These are phyloP conservation scores for Hirtodrosophila histrioides DNA, from an alignment of 2,888 invertebrate genomes.

Conservation along the genomic window DNA sequence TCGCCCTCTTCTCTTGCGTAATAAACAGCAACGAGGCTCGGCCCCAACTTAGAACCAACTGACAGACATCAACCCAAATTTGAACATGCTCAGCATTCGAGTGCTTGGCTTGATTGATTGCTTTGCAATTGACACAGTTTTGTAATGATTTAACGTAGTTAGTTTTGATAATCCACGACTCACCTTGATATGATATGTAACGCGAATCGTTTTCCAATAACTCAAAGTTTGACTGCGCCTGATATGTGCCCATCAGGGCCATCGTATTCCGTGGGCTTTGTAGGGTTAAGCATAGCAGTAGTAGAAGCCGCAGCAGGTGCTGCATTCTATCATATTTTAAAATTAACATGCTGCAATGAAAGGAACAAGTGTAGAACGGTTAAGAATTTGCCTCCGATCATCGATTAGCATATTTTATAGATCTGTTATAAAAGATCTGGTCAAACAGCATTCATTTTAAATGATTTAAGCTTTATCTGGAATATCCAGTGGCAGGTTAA, in stretches of 20 bases:
- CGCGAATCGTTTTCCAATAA: slow-evolving; percentile 83
- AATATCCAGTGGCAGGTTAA: slow-evolving; percentile 13
- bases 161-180: slow-evolving; percentile 64
- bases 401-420: slow-evolving; percentile 27
- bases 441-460: background rate
- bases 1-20: slow-evolving; percentile 40
- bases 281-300: slow-evolving; percentile 49
- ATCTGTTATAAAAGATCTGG: background rate
- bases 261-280: slow-evolving; percentile 17
- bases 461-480: slow-evolving; percentile 12
- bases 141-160: slow-evolving; percentile 19
- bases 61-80: slow-evolving; percentile 62
- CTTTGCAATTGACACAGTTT: slow-evolving; percentile 67
- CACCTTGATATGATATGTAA: slow-evolving; percentile 84
- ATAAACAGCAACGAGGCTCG: slow-evolving; percentile 35
- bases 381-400: slow-evolving; percentile 6
- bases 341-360: slow-evolving; percentile 71
- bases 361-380: slow-evolving; percentile 5
- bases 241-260: slow-evolving; percentile 36
- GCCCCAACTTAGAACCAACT: slow-evolving; percentile 43
- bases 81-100: slow-evolving; percentile 24
- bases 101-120: slow-evolving; percentile 64
- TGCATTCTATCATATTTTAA: slow-evolving; percentile 69
- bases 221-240: slow-evolving; percentile 69
- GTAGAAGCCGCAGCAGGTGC: slow-evolving; percentile 46